phyloP scores from a whole-genome alignment of 2,797 vertebrate species.

The Pangasius larnaudii region DNA sequence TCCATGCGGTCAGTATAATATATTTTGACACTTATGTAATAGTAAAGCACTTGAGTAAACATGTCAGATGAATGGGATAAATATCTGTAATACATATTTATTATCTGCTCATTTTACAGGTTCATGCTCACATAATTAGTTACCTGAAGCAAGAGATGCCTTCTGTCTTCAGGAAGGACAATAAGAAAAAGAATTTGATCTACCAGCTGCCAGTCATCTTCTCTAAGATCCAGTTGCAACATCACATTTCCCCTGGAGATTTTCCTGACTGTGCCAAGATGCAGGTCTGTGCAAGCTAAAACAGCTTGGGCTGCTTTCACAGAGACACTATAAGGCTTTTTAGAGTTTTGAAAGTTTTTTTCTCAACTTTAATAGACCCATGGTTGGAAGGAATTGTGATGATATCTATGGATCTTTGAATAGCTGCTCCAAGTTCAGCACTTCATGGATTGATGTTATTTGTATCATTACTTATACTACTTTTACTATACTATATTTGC shows the following conservation, averaged over 20 bases:
- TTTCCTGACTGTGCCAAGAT: conserved; percentile 92
- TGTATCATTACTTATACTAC: background rate
- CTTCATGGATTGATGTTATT: background rate
- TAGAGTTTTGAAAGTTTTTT: background rate
- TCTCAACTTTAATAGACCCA: background rate
- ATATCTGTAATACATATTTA: background rate
- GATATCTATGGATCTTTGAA: background rate
- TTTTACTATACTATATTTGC: background rate
- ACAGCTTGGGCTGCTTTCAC: background rate
- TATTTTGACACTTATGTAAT: background rate
- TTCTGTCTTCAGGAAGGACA: conserved; percentile 89
- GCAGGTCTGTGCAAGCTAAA: conserved; percentile 79
- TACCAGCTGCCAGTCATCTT: conserved; percentile 89
- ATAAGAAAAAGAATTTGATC: conserved; percentile 92
- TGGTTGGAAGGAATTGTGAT: background rate
- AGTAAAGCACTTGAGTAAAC: background rate
- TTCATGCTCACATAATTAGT: conserved; percentile 92
- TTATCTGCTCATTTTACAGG: conserved; percentile 67
- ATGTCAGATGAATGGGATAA: background rate
- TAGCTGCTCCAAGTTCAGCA: background rate
- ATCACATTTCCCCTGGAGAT: conserved; percentile 91
- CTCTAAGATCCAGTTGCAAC: conserved; percentile 89
- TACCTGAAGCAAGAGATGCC: conserved; percentile 95
- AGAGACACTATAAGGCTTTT: background rate
- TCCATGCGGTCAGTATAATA: background rate